phyloP scores from a whole-genome alignment of 2,797 vertebrate genomes.

The Hephaestus fuliginosus region DNA sequence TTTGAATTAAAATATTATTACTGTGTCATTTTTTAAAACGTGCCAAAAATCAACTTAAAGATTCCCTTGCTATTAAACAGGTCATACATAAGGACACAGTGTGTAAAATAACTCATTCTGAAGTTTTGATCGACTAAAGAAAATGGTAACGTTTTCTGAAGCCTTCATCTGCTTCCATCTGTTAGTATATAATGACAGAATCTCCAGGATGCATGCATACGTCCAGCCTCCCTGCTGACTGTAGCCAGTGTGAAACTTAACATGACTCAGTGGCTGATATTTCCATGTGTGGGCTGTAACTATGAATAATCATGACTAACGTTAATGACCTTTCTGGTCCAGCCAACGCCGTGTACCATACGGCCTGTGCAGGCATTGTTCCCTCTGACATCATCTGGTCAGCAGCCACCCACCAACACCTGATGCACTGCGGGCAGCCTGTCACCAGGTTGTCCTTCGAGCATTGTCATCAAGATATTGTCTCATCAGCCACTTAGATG shows the following conservation, averaged over 20 bases:
- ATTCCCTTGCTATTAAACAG: not conserved
- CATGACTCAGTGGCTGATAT: slow-evolving; percentile 74
- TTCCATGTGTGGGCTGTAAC: slow-evolving; percentile 69
- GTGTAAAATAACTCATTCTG: not conserved
- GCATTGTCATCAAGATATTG: slow-evolving; percentile 32
- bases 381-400: slow-evolving; percentile 58
- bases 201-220: slow-evolving; percentile 17
- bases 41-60: too few relatives aligned
- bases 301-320: slow-evolving; percentile 79
- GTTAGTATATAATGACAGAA: not conserved
- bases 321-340: slow-evolving; percentile 71
- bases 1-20: too few relatives aligned
- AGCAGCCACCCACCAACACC: slow-evolving; percentile 68
- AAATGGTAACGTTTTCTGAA: not conserved
- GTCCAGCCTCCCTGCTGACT: slow-evolving; percentile 45
- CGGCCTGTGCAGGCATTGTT: slow-evolving; percentile 51
- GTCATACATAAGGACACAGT: not conserved
- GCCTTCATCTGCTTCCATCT: not conserved
- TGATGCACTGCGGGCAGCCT: slow-evolving; percentile 42
- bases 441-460: slow-evolving; percentile 40
- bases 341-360: slow-evolving; percentile 36
- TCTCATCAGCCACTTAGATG: slow-evolving; percentile 5
- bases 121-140: not conserved
- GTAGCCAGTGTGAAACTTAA: slow-evolving; percentile 53
- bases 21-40: too few relatives aligned